These are phyloP conservation scores for Philonicus albiceps DNA, from an alignment of 2,888 invertebrate genomes.

Conservation along the genomic window DNA sequence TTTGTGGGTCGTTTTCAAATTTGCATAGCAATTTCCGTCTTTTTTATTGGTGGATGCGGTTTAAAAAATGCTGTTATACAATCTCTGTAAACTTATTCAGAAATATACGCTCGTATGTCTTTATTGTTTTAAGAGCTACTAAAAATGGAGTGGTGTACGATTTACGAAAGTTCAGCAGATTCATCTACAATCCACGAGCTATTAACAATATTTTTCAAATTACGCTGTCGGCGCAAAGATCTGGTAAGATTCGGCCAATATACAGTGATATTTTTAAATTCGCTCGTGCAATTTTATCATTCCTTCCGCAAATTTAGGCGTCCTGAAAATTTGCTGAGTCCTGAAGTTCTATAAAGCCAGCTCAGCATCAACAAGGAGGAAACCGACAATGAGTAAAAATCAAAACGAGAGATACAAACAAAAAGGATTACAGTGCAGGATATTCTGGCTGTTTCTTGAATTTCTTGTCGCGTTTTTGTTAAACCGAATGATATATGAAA, in stretches of 20 bases:
- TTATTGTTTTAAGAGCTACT: neutral
- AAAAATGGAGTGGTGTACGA: neutral
- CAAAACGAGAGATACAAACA: neutral
- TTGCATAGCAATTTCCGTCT: neutral
- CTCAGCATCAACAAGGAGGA: neutral
- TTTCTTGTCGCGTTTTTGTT: slow-evolving; percentile 24
- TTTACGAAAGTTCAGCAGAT: neutral
- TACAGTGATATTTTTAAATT: neutral
- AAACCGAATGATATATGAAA: slow-evolving; percentile 13
- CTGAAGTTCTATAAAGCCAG: neutral
- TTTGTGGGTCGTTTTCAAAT: neutral
- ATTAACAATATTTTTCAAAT: neutral
- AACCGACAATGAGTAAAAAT: slow-evolving; percentile 19
- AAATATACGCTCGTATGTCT: neutral
- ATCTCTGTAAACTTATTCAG: neutral
- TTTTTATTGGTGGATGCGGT: neutral
- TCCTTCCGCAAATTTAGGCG: neutral
- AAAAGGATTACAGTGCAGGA: neutral
- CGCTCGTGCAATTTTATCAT: neutral
- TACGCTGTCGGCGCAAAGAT: neutral
- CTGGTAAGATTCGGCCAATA: neutral
- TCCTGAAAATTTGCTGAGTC: neutral
- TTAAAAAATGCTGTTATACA: neutral
- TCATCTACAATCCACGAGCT: neutral
- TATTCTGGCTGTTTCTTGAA: slow-evolving; percentile 9